Conservation (phyloP, 2,888 invertebrate species). For the Chymomyza procnemis region DNA sequence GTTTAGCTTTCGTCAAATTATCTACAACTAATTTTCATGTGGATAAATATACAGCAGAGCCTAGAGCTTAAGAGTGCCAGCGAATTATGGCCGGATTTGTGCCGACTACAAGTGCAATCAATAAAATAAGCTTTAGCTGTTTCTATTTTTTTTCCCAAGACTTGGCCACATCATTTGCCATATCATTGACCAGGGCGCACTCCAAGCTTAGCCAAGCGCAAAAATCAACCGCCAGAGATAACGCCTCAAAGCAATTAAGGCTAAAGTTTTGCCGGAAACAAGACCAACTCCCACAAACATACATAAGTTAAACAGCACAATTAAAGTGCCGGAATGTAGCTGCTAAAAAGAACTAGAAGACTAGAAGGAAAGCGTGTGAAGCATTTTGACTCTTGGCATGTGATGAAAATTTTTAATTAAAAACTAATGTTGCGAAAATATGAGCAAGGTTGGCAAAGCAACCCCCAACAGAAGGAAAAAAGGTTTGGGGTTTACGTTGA, state of each 20-base stretch:
- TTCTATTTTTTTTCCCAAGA: background rate
- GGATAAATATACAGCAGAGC: background rate
- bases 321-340: conserved; percentile 18
- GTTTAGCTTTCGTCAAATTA: background rate
- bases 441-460: conserved; percentile 38
- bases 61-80: background rate
- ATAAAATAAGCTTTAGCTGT: conserved; percentile 1
- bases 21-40: background rate
- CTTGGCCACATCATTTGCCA: conserved; percentile 29
- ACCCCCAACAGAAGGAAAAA: background rate
- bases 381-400: conserved; percentile 23
- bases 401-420: conserved; percentile 74
- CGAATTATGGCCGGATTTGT: background rate
- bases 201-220: conserved; percentile 29
- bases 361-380: background rate
- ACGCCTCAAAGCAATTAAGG: conserved; percentile 31
- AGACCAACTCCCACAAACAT: background rate
- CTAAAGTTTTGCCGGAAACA: background rate
- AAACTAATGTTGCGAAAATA: conserved; percentile 76
- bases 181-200: conserved; percentile 27
- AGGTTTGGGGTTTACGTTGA: too few relatives aligned
- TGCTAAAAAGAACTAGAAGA: background rate
- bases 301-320: conserved; percentile 24
- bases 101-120: conserved; percentile 26
- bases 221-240: conserved; percentile 41